phyloP scores from a whole-genome alignment of 2,113 vertebrate genomes.

The Nothobranchius kuhntae region DNA sequence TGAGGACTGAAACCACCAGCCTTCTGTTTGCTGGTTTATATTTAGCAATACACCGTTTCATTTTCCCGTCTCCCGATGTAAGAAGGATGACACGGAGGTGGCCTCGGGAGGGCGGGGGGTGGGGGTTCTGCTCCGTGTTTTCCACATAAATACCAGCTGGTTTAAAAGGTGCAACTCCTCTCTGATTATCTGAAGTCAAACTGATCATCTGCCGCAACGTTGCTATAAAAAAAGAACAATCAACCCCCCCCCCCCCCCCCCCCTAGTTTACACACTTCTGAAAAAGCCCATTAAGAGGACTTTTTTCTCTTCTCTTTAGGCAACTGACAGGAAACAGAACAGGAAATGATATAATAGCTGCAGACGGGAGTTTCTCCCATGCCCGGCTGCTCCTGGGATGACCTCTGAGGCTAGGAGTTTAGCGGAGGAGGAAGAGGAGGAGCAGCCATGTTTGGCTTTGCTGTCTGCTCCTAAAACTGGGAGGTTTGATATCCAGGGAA shows the following conservation, averaged over 20 bases:
- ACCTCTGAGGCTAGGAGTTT: slow-evolving; percentile 55
- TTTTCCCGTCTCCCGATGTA: slow-evolving; percentile 67
- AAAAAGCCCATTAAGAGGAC: slow-evolving; percentile 80
- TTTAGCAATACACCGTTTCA: slow-evolving; percentile 86
- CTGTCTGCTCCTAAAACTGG: slow-evolving; percentile 1
- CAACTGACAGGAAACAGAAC: slow-evolving; percentile 82
- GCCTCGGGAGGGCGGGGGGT: slow-evolving; percentile 20
- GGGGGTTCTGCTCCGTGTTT: slow-evolving; percentile 1
- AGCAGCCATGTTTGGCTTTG: slow-evolving; percentile 23
- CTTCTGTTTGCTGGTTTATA: slow-evolving; percentile 89
- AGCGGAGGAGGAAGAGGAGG: slow-evolving; percentile 28
- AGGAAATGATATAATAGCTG: slow-evolving; percentile 85
- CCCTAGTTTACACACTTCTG: slow-evolving; percentile 70
- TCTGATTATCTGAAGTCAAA: slow-evolving; percentile 20
- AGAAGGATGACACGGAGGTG: slow-evolving; percentile 54
- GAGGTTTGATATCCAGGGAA: slow-evolving; percentile 8
- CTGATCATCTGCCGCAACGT: slow-evolving; percentile 57
- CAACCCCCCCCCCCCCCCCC: slow-evolving; percentile 57
- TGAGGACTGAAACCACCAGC: slow-evolving; percentile 78
- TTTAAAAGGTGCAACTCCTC: slow-evolving; percentile 45
- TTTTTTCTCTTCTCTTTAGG: slow-evolving; percentile 68
- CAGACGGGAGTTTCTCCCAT: slow-evolving; percentile 77
- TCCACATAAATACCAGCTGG: slow-evolving; percentile 46
- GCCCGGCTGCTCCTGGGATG: slow-evolving; percentile 77
- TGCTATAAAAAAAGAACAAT: slow-evolving; percentile 42